phyloP scores from a whole-genome alignment of 2,797 vertebrate genomes.

The Microtus agrestis region DNA sequence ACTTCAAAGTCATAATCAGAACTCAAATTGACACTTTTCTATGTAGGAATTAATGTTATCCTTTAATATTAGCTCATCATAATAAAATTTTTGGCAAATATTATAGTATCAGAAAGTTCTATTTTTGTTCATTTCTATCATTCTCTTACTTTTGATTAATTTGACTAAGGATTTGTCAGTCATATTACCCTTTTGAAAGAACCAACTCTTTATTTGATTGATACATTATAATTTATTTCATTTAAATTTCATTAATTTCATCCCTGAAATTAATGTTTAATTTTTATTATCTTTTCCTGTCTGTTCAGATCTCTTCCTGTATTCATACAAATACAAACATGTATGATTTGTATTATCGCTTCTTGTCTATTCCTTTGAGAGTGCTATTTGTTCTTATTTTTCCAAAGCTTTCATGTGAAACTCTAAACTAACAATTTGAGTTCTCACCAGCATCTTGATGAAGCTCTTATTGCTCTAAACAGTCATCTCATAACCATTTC shows the following conservation, averaged over 20 bases:
- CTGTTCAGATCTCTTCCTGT: neutral
- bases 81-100: neutral
- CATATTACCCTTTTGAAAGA: neutral
- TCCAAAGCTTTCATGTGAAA: neutral
- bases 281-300: neutral
- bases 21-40: neutral
- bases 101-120: neutral
- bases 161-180: neutral
- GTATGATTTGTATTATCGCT: neutral
- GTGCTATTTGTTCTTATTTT: neutral
- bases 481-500: neutral
- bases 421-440: neutral
- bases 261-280: neutral
- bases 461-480: neutral
- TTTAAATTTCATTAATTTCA: neutral
- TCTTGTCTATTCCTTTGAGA: neutral
- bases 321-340: neutral
- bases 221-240: neutral
- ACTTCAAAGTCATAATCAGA: neutral
- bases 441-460: neutral
- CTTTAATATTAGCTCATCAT: neutral
- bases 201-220: neutral
- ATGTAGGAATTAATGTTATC: neutral
- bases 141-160: neutral
- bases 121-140: neutral